phyloP scores from a whole-genome alignment of 2,797 vertebrate genomes.

The Nannoperca australis region DNA sequence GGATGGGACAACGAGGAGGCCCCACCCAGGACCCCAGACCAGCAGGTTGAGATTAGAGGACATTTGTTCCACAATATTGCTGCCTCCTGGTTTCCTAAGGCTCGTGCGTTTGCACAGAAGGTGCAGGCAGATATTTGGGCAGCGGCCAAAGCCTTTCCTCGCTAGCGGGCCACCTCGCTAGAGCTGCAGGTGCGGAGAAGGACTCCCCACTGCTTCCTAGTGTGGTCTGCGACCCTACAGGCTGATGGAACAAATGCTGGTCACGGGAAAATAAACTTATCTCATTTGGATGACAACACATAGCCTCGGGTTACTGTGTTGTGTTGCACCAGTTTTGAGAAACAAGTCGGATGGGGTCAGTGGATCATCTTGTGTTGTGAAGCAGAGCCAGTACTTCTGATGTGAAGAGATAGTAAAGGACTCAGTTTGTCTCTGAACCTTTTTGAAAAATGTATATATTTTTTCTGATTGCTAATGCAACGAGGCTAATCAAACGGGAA shows the following conservation, averaged over 20 bases:
- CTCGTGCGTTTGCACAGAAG: conserved; percentile 92
- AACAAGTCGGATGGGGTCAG: conserved; percentile 80
- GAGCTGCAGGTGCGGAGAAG: conserved; percentile 90
- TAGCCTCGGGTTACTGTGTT: conserved; percentile 88
- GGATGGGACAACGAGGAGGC: conserved; percentile 61
- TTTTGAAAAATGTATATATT: conserved; percentile 22
- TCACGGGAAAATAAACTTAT: conserved; percentile 95
- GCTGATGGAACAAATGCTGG: conserved; percentile 95
- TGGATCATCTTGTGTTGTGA: conserved; percentile 68
- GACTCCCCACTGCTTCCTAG: conserved; percentile 89
- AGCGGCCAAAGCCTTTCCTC: conserved; percentile 88
- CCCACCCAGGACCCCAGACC: conserved; percentile 79
- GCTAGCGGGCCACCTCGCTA: conserved; percentile 84
- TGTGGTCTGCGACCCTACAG: conserved; percentile 91
- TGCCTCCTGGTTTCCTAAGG: conserved; percentile 90
- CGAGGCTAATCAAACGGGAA: conserved; percentile 9
- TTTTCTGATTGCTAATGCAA: conserved; percentile 6
- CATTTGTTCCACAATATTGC: conserved; percentile 91
- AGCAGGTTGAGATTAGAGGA: conserved; percentile 91
- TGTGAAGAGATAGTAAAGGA: conserved; percentile 5
- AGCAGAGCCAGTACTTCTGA: conserved; percentile 20
- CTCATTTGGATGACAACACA: conserved; percentile 95
- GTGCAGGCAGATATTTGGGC: conserved; percentile 94
- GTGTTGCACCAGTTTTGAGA: conserved; percentile 87
- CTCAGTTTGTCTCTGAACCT: conserved; percentile 22